These are phyloP conservation scores for Drosophila lacertosa DNA, from an alignment of 1,140 invertebrate species.

Conservation along the genomic window DNA sequence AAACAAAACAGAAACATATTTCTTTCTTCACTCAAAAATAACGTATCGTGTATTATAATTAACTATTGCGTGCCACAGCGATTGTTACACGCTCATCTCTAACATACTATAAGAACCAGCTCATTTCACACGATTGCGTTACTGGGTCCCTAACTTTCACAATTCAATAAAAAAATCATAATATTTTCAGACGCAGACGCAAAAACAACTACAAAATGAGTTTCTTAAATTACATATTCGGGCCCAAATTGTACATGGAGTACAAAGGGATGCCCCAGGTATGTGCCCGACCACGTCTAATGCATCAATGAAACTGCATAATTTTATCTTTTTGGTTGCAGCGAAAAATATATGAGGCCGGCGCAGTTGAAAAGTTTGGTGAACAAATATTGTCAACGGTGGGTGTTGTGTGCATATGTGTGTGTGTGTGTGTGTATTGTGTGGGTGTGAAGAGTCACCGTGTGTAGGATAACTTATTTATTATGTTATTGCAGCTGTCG, in stretches of 20 bases:
- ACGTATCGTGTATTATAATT: no score
- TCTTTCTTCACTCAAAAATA: not conserved
- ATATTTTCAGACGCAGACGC: conserved; percentile 40
- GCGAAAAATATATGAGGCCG: conserved; percentile 87
- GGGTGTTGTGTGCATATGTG: conserved; percentile 85
- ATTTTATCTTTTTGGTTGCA: conserved; percentile 75
- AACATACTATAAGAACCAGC: conserved; percentile 20
- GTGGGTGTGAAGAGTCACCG: not conserved
- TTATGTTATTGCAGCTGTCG: conserved; percentile 84
- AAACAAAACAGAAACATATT: not conserved
- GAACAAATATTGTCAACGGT: conserved; percentile 89
- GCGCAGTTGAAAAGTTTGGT: conserved; percentile 88
- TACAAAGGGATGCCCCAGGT: conserved; percentile 85
- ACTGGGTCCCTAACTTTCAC: conserved; percentile 36
- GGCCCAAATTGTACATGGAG: conserved; percentile 88
- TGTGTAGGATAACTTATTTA: conserved; percentile 21
- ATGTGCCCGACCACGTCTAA: conserved; percentile 56
- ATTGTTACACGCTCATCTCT: conserved; percentile 14
- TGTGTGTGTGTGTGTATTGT: conserved; percentile 25
- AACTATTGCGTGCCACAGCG: not conserved
- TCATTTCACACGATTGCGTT: conserved; percentile 14
- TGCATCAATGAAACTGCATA: conserved; percentile 33
- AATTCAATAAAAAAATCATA: conserved; percentile 49
- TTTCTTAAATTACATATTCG: conserved; percentile 86
- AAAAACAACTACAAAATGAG: conserved; percentile 61